Percentiles rank a stretch among this genome's conserved stretches.
phyloP scores from a whole-genome alignment of 1,140 invertebrate species.

The Hestina assimilis region DNA sequence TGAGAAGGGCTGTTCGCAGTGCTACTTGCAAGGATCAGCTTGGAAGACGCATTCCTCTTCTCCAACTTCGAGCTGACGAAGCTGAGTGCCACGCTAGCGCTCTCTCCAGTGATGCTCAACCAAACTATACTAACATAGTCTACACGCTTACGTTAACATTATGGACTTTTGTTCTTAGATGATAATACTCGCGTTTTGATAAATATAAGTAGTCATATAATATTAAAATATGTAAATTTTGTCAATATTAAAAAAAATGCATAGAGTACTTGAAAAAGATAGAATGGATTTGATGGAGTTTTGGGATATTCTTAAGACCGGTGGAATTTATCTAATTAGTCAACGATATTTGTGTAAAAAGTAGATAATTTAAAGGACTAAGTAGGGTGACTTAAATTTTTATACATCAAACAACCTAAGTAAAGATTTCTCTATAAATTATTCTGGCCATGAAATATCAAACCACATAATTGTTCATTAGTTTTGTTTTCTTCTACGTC shows the following conservation, averaged over 20 bases:
- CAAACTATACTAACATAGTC: slow-evolving; percentile 50
- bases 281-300: slow-evolving; percentile 3
- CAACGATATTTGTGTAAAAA: slow-evolving; percentile 3
- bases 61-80: slow-evolving; percentile 86
- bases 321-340: slow-evolving; percentile 12
- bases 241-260: slow-evolving; percentile 1
- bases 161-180: slow-evolving; percentile 58
- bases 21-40: slow-evolving; percentile 83
- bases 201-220: not conserved
- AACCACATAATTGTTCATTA: too few relatives aligned
- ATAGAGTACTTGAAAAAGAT: too few relatives aligned
- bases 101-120: slow-evolving; percentile 80
- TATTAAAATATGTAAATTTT: slow-evolving; percentile 9
- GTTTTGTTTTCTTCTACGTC: too few relatives aligned
- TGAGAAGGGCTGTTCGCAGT: slow-evolving; percentile 65
- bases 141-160: slow-evolving; percentile 50
- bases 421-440: too few relatives aligned
- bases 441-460: too few relatives aligned
- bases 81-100: slow-evolving; percentile 87
- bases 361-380: slow-evolving; percentile 2
- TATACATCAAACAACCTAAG: slow-evolving; percentile 7
- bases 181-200: slow-evolving; percentile 35
- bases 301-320: not conserved
- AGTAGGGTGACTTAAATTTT: slow-evolving; percentile 8
- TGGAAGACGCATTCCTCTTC: slow-evolving; percentile 81